Evolutionary conservation across 2,113 vertebrate genomes (phyloP).

Genomic region (Strix aluco): DNA sequence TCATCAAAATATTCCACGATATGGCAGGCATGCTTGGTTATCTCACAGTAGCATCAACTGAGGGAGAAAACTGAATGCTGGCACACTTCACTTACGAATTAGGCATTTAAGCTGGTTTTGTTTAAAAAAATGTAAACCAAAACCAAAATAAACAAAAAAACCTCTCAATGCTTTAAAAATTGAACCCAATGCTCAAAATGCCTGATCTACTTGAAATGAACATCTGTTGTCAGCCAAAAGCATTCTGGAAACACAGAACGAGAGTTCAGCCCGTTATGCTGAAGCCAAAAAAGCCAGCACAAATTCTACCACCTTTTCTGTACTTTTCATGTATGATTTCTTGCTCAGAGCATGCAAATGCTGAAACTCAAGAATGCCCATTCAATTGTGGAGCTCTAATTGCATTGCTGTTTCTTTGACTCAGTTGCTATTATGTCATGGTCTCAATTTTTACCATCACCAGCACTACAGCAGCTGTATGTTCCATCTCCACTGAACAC

Average conservation of each 20-base stretch:
- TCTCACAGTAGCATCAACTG: background rate
- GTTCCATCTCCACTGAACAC: background rate
- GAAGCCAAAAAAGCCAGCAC: background rate
- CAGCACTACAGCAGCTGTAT: background rate
- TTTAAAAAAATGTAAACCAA: background rate
- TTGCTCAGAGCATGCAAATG: background rate
- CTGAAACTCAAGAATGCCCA: background rate
- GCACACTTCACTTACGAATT: background rate
- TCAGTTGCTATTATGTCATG: fast-evolving
- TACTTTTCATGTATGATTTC: background rate
- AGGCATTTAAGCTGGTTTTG: background rate
- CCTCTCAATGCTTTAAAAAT: background rate
- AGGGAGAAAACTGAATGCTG: background rate
- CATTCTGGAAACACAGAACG: background rate
- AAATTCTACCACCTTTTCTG: background rate
- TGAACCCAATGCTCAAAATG: background rate
- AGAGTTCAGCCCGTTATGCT: background rate
- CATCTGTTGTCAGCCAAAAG: background rate
- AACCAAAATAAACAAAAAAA: background rate
- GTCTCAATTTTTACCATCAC: background rate
- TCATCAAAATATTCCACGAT: background rate
- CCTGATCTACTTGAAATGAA: background rate
- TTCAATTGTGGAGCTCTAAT: background rate
- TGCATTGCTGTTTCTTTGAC: fast-evolving
- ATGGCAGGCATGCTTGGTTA: background rate